These are phyloP conservation scores for Agapornis canus DNA, from an alignment of 2,797 vertebrate species.

Conservation along the genomic window DNA sequence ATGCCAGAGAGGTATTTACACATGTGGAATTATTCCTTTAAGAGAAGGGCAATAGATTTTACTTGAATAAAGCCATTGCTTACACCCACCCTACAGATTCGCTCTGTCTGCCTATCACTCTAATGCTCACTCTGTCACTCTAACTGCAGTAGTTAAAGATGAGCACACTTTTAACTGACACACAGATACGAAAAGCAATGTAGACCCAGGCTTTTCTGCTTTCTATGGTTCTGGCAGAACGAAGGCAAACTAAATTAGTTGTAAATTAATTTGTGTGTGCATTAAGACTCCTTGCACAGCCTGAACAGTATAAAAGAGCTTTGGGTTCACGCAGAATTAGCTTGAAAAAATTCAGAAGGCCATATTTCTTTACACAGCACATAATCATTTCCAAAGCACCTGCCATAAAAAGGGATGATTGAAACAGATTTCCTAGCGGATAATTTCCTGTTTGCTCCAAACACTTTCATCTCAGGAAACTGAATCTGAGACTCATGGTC, in stretches of 20 bases:
- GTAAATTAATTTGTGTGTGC: constrained; percentile 3
- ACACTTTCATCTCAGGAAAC: background rate
- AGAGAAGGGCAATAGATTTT: background rate
- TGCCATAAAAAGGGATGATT: background rate
- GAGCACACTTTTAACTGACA: background rate
- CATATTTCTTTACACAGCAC: background rate
- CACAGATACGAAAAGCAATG: background rate
- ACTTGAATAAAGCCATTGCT: background rate
- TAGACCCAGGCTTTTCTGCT: background rate
- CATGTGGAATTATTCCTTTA: background rate
- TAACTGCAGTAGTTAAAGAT: background rate
- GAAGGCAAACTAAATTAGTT: background rate
- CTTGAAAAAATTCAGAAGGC: constrained; percentile 11
- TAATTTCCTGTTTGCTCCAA: constrained; percentile 2
- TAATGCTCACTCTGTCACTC: background rate
- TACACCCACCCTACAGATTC: background rate
- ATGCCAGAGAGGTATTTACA: background rate
- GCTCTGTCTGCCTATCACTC: background rate
- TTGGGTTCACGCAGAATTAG: background rate
- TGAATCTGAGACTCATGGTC: background rate
- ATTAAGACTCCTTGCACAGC: background rate
- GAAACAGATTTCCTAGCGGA: constrained; percentile 12
- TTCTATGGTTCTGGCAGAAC: background rate
- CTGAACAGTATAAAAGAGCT: background rate
- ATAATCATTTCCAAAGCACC: constrained; percentile 27